These are phyloP conservation scores for Phanerotoma sp. DNA, from an alignment of 2,888 invertebrate species.

Conservation along the genomic window DNA sequence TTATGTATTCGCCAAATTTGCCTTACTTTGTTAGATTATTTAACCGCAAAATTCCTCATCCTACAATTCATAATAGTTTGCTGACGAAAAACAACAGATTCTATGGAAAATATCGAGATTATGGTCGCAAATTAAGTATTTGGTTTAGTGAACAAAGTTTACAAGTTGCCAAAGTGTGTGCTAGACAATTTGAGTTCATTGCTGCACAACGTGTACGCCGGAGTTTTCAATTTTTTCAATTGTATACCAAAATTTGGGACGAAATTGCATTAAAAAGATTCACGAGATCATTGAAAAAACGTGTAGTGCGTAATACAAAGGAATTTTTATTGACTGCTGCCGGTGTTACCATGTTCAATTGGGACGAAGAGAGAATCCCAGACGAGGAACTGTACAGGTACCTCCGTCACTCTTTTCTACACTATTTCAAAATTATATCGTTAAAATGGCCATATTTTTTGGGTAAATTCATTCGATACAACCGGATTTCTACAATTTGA, in stretches of 20 bases:
- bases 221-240: slow-evolving; percentile 65
- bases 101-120: slow-evolving; percentile 39
- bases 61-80: not conserved
- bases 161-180: slow-evolving; percentile 43
- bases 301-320: slow-evolving; percentile 58
- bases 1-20: slow-evolving; percentile 5
- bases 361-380: slow-evolving; percentile 64
- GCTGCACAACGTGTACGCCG: slow-evolving; percentile 65
- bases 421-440: not conserved
- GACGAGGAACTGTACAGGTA: slow-evolving; percentile 62
- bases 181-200: slow-evolving; percentile 50
- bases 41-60: slow-evolving; percentile 4
- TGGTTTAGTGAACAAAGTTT: slow-evolving; percentile 47
- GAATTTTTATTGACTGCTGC: slow-evolving; percentile 63
- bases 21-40: not conserved
- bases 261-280: slow-evolving; percentile 63
- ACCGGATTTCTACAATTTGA: too few species aligned
- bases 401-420: too few species aligned
- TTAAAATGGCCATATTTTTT: slow-evolving; percentile 1
- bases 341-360: slow-evolving; percentile 63
- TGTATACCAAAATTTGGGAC: slow-evolving; percentile 67
- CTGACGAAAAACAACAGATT: slow-evolving; percentile 19
- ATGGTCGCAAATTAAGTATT: slow-evolving; percentile 37
- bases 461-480: not conserved
- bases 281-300: slow-evolving; percentile 57